Evolutionary conservation across 1,140 invertebrate genomes (phyloP), one percentile per base, ranked within the genome.

Genomic region (Leguminivora glycinivorella): DNA sequence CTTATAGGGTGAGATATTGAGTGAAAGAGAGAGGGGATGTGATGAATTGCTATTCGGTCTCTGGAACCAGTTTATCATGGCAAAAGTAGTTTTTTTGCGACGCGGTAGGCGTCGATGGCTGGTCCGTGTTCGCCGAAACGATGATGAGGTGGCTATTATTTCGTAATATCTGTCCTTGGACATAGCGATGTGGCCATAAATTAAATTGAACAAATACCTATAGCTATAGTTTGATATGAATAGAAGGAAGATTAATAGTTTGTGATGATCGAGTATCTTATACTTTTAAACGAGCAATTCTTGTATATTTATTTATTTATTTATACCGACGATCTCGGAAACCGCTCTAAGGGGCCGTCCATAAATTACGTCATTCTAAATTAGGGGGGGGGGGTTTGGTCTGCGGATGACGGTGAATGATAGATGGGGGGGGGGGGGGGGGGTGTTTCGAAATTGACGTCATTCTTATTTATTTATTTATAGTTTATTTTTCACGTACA

Each of bases 51-150:
- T 66, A 73, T 76, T 72, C 66, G 73, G 52, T 82, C 74, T 72
- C 63, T 75, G 58, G 82, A 87, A 87, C 82, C 84, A 82, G 86
- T 89, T 87, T 85, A 84, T 89, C 83, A 86, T 88, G 75, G 60
- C 68, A 70, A 68, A 74, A 75, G 60, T 83, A 70, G 60, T 85
- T 84, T 83, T 85, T 80, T 83, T 73, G 75, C 71, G 73, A 72
- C 52, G 67, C 69, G 73, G 78, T 79, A 82, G 84, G 82, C 82
- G 84, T 86, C 81, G 81, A 83, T 82, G 76, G 75, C 71, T 74
- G 73, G 75, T 77, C 81, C 72, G 75, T 81, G 71, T 85, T 79
- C 74, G 75, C 74, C 68, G 73, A 78, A 81, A 73, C 74, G 63
- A 63, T 31, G 58, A 63, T 29, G 25, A 63, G 58, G 58, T 63